Evolutionary conservation across 2,888 invertebrate genomes (phyloP).

Genomic region (Parnassius mnemosyne): DNA sequence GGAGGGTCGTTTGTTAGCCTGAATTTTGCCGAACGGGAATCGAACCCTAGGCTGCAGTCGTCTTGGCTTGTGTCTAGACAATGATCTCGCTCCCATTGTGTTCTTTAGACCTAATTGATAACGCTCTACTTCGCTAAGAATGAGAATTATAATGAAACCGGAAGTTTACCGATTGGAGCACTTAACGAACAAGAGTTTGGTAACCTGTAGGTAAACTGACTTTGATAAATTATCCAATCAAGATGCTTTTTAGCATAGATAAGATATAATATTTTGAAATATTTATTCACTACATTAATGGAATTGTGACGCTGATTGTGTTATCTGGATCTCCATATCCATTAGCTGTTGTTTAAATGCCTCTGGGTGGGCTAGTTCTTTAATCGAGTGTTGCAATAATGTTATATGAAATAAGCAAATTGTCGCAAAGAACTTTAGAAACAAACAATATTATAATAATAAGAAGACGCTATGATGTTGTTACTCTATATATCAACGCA

Average conservation of each 20-base stretch:
- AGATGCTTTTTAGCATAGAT: slow-evolving; percentile 3
- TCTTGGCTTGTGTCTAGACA: slow-evolving; percentile 60
- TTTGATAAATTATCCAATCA: slow-evolving; percentile 12
- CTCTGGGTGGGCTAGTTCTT: slow-evolving; percentile 1
- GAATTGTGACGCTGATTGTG: slow-evolving; percentile 7
- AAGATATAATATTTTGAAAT: slow-evolving; percentile 9
- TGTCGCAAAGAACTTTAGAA: no score
- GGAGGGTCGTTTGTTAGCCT: slow-evolving; percentile 65
- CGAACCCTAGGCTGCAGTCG: slow-evolving; percentile 61
- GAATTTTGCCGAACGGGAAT: slow-evolving; percentile 68
- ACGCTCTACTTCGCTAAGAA: slow-evolving; percentile 58
- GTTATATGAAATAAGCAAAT: not conserved
- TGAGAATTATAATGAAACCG: slow-evolving; percentile 57
- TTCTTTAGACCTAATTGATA: slow-evolving; percentile 59
- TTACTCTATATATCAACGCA: no score
- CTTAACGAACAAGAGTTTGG: slow-evolving; percentile 4
- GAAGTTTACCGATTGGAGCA: slow-evolving; percentile 20
- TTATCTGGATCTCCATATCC: not conserved
- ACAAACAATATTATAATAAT: no score
- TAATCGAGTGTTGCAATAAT: not conserved
- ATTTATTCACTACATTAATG: slow-evolving; percentile 16
- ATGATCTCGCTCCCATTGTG: slow-evolving; percentile 72
- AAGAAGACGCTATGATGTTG: no score
- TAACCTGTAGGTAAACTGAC: slow-evolving; percentile 9
- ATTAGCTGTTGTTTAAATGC: not conserved